Conservation (phyloP, 2,113 vertebrate species). For the Aplodontia rufa region DNA sequence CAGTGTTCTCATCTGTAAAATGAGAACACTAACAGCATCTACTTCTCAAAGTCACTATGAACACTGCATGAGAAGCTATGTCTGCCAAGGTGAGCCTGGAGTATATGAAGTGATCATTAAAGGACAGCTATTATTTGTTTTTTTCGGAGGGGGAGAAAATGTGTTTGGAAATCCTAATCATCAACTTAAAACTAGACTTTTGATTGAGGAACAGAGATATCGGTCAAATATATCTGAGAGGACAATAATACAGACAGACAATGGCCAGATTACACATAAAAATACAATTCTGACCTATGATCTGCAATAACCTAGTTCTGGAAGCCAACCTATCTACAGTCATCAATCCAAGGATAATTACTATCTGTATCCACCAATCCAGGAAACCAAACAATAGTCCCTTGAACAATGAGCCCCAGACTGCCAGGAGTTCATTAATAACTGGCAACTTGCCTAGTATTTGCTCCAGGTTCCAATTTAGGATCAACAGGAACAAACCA, state of each 20-base stretch:
- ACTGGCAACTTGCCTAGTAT: background rate
- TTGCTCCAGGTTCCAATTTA: background rate
- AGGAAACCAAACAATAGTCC: background rate
- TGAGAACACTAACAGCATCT: background rate
- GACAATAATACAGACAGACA: background rate
- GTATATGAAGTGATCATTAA: background rate
- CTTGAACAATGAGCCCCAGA: background rate
- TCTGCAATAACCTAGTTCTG: background rate
- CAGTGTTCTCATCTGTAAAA: background rate
- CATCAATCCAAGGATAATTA: background rate
- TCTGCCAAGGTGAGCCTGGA: background rate
- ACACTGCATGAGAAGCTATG: background rate
- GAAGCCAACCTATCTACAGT: background rate
- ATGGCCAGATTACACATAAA: background rate
- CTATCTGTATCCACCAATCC: background rate
- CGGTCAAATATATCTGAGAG: background rate
- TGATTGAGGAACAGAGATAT: background rate
- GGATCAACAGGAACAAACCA: background rate
- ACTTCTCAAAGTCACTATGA: background rate
- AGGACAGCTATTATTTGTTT: background rate
- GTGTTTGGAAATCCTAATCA: background rate
- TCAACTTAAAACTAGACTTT: background rate
- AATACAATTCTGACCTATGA: background rate
- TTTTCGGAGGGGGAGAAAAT: background rate
- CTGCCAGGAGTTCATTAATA: background rate